Evolutionary conservation across 2,797 vertebrate genomes (phyloP), one percentile per base, ranked within the genome.

Genomic region (Remorina albescens): DNA sequence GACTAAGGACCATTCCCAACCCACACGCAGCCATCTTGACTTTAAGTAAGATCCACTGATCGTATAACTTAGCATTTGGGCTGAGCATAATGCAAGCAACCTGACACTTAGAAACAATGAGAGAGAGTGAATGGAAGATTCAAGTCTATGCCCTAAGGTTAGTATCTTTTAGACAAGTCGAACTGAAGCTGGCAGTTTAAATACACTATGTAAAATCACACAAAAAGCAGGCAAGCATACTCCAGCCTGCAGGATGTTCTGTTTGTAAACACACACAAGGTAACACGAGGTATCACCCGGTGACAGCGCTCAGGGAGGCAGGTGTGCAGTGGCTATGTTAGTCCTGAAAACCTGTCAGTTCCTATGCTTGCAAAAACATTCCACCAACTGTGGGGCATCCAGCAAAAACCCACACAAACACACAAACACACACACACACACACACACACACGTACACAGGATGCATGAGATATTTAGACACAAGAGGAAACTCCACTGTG

Each of bases 381-480:
- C 80, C 83, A 80, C 65, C 50, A 46, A 71, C 53, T 61, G 69
- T 79, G 50, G 62, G 69, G 82, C 76, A 85, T 78, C 71, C 39
- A 54, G 59, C 57, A 71, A 53, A 5, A 64, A 57, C 54, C 64
- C 41, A 37, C 21, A 64, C 30, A 55, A 2, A 21, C 30, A 37
- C 32, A 64, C 10, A 46, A 32, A 65, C 8, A 28, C 25, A 54
- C 32, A 65, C 16, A 47, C 25, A 64, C 11, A 23, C 25, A 50
- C 28, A 41, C 58, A 67, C 73, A 73, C 37, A 56, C 63, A 73
- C 39, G 26, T 21, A 70, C 57, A 84, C 79, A 88, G 85, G 83
- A 89, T 85, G 83, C 72, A 73, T 81, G 81, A 80, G 84, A 76
- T 84, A 87, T 87, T 89, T 74, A 88, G 74, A 77, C 76, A 67